phyloP scores from a whole-genome alignment of 2,888 invertebrate genomes.

The Callyntrura sp. region DNA sequence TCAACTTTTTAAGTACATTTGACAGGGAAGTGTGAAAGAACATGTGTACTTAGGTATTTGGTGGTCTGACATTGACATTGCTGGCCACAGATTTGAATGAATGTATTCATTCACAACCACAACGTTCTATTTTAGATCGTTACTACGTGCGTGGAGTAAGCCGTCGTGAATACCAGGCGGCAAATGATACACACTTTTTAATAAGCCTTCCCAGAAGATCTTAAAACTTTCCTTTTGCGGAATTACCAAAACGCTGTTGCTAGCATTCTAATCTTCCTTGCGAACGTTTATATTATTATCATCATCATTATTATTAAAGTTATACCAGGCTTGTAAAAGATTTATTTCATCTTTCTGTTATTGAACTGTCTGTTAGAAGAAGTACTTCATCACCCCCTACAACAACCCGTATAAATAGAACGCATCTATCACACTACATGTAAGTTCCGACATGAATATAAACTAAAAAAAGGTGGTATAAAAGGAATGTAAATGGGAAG shows the following conservation, averaged over 20 bases:
- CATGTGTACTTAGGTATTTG: constrained; percentile 53
- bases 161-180: no score
- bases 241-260: no score
- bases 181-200: no score
- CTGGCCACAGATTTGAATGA: constrained; percentile 56
- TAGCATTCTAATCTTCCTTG: no score
- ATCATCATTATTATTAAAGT: no score
- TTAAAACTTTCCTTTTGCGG: constrained; percentile 6
- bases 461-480: no score
- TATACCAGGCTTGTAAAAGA: no score
- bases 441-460: constrained; percentile 54
- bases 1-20: not conserved
- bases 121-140: not conserved
- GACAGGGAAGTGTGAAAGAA: constrained; percentile 55
- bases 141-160: no score
- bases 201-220: not conserved
- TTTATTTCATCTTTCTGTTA: no score
- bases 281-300: no score
- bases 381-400: no score
- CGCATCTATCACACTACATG: constrained; percentile 57
- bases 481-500: constrained; percentile 17
- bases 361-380: constrained; percentile 27
- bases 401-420: constrained; percentile 64
- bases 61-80: constrained; percentile 75
- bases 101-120: not conserved